Base-by-base conservation (phyloP, 2,888 invertebrate species). In the Dendrolimus pini region DNA sequence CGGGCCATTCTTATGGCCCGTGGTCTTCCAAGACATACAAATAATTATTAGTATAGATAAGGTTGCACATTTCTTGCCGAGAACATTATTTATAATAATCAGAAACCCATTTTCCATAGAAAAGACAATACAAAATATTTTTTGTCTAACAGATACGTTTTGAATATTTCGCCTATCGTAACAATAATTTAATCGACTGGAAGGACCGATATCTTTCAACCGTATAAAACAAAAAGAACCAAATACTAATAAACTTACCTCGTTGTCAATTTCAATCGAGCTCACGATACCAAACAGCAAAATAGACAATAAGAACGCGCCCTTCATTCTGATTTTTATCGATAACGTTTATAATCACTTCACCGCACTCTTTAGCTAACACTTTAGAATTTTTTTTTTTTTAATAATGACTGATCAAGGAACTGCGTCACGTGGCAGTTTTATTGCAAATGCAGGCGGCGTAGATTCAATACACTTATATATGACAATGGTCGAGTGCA, bases 281-380 rank as follows among this genome's bases (percentile, higher is more conserved):
- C 70, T 74, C 63, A 76, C 88, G 74, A 88, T 81, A 62, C 89
- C 89, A 66, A 89, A 75, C 61, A 89, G 74, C 68, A 87, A 71
- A 71, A 89, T 72, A 65, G 83, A 74, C 66, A 89, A 72, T 62
- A 88, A 64, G 66, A 82, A 67, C 61, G 76, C 80, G 76, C 61
- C 71, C 74, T 83, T 88, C 89, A 89, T 89, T 73, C 73, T 86
- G 56, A 59, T 47, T 47, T 10, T 30, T 64, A 60, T 66, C 58
- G 60, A 57, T 65, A 52, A 30, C 30, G 0, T 30, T 30, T 30
- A 6, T 58, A 62, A 66, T 72, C 88, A 89, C 88, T 78, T 69
- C 87, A 87, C 87, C 83, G 82, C 70, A 59, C 58, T 59, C 56
- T 59, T 58, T 60, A 64, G 62, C 58, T 59, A 59, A 60, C 68